Conservation (phyloP, 2,797 vertebrate species). For the Erithacus rubecula region DNA sequence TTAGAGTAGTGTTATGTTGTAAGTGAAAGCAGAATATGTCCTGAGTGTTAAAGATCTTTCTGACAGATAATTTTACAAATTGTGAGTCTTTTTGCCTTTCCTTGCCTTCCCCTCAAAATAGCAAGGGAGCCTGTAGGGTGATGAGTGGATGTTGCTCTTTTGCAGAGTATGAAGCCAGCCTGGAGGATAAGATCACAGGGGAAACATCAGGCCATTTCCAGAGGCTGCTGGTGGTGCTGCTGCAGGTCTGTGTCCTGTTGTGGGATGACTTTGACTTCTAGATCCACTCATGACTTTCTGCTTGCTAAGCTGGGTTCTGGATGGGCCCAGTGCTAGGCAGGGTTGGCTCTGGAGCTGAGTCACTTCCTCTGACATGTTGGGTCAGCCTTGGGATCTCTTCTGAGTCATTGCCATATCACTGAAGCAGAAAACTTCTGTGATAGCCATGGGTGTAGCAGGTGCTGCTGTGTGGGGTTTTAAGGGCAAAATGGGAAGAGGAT, state of each 20-base stretch:
- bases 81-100: neutral
- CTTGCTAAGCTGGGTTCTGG: neutral
- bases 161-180: constrained; percentile 85
- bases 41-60: neutral
- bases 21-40: neutral
- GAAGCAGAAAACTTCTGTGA: neutral
- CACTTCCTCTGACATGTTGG: neutral
- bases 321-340: neutral
- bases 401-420: neutral
- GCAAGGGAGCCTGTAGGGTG: neutral
- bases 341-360: neutral
- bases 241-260: constrained; percentile 82
- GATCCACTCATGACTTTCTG: accelerated
- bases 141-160: constrained; percentile 34
- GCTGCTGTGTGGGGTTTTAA: accelerated
- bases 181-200: constrained; percentile 89
- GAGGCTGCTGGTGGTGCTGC: constrained; percentile 89
- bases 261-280: neutral
- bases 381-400: neutral
- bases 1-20: neutral
- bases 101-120: neutral
- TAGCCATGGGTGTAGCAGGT: neutral
- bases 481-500: neutral
- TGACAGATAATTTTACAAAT: neutral
- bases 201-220: constrained; percentile 92